phyloP scores from a whole-genome alignment of 2,113 vertebrate species.

The Platichthys stellatus region DNA sequence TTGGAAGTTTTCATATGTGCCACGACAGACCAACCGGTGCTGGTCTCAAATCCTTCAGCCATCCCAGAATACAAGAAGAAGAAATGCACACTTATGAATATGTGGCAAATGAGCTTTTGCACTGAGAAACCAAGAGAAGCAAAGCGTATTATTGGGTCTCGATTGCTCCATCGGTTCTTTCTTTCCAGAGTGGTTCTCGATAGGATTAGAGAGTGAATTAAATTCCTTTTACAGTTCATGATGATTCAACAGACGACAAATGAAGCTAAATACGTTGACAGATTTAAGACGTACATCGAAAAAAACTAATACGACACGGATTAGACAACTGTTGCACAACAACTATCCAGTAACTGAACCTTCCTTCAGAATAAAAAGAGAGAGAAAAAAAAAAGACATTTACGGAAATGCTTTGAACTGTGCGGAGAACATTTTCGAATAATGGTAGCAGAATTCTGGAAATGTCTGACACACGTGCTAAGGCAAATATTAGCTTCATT shows the following conservation, averaged over 20 bases:
- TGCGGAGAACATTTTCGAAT: slow-evolving; percentile 33
- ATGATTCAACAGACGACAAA: slow-evolving; percentile 44
- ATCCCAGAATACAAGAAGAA: slow-evolving; percentile 36
- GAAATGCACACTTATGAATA: slow-evolving; percentile 20
- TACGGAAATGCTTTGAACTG: slow-evolving; percentile 34
- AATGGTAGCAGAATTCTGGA: slow-evolving; percentile 27
- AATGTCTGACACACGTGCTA: slow-evolving; percentile 61
- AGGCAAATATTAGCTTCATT: slow-evolving; percentile 62
- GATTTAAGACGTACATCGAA: slow-evolving; percentile 29
- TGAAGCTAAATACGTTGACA: slow-evolving; percentile 27
- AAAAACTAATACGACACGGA: slow-evolving; percentile 28
- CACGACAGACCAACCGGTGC: slow-evolving; percentile 35
- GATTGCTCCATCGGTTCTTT: slow-evolving; percentile 37
- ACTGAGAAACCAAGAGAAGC: not conserved
- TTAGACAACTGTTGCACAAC: slow-evolving; percentile 32
- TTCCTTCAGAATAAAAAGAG: slow-evolving; percentile 51
- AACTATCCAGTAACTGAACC: slow-evolving; percentile 57
- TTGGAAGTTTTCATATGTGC: slow-evolving; percentile 40
- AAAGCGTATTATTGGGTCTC: slow-evolving; percentile 19
- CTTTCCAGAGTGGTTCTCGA: slow-evolving; percentile 41
- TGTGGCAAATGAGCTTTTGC: not conserved
- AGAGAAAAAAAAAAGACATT: not conserved
- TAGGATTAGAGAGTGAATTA: slow-evolving; percentile 9
- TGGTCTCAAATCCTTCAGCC: slow-evolving; percentile 57
- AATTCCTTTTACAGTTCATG: slow-evolving; percentile 19